Base-by-base conservation (phyloP, 1,140 invertebrate species). In the Conus betulinus region DNA sequence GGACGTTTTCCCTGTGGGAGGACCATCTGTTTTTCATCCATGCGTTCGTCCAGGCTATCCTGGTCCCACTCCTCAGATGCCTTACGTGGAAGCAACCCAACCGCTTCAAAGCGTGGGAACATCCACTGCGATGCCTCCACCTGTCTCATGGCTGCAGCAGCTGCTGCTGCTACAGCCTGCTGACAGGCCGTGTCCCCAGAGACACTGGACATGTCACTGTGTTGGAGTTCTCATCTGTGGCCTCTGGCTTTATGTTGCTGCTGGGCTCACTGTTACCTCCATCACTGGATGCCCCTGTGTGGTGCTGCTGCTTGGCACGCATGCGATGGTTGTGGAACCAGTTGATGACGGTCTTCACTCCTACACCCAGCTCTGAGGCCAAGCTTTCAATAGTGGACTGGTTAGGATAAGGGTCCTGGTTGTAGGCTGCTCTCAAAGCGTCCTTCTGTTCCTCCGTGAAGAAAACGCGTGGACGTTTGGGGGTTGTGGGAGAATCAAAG, bases 311-410 rank as follows among this genome's bases (percentile, higher is more conserved):
- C 95, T 99, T 99, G 93, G 99, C 96, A 86, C 99, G 97, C 98
- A 99, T 99, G 87, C 99, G 97, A 95, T 99, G 98, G 95, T 99
- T 99, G 96, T 99, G 99, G 96, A 99, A 99, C 99, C 99, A 99
- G 95, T 99, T 99, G 25, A 95, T 94, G 89, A 99, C 99, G 74
- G 99, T 99, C 90, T 99, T 96, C 20, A 98, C 97, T 2, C 98
- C 98, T 23, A 99, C 96, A 17, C 97, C 97, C 13, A 99, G 95
- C 94, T 99, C 98, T 25, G 97, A 96, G 15, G 98, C 98, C 83
- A 99, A 96, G 92, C 98, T 99, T 95, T 99, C 99, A 76, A 99
- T 99, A 39, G 98, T 99, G 10, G 97, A 97, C 89, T 99, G 97
- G 93, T 98, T 99, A 0, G 99, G 99, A 94, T 99, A 99, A 0